phyloP scores from a whole-genome alignment of 2,888 invertebrate species.

The Eupithecia tripunctaria region DNA sequence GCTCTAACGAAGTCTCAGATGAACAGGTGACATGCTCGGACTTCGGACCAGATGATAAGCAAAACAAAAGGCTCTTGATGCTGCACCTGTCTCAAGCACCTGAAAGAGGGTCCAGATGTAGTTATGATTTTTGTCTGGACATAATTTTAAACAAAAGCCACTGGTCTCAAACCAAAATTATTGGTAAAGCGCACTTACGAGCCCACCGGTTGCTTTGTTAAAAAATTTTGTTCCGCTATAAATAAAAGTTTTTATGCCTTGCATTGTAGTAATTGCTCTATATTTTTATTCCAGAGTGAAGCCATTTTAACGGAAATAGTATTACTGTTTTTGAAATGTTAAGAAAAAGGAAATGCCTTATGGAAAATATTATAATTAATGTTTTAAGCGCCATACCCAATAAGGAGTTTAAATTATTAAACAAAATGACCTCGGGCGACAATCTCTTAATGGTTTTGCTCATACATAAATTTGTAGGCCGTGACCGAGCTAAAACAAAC shows the following conservation, averaged over 20 bases:
- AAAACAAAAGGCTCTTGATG: conserved; percentile 57
- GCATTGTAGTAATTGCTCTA: not conserved
- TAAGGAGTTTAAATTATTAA: conserved; percentile 39
- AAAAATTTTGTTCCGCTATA: not conserved
- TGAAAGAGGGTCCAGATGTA: conserved; percentile 60
- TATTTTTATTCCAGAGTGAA: not conserved
- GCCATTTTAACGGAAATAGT: not conserved
- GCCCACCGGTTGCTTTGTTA: not conserved
- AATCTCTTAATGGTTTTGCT: conserved; percentile 77
- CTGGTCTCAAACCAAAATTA: not conserved
- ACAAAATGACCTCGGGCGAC: conserved; percentile 71
- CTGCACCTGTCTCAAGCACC: conserved; percentile 69
- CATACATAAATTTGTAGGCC: conserved; percentile 78
- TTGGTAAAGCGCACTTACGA: not conserved
- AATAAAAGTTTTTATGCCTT: not conserved
- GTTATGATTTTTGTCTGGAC: conserved; percentile 43
- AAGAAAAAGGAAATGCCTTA: not conserved
- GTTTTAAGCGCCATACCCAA: conserved; percentile 34
- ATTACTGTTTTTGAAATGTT: not conserved
- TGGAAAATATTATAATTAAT: conserved; percentile 38
- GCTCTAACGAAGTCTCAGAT: conserved; percentile 36
- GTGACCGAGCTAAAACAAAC: conserved; percentile 80
- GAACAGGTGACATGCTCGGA: conserved; percentile 64
- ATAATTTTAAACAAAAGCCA: conserved; percentile 9
- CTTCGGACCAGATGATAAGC: conserved; percentile 70